Evolutionary conservation across 2,888 invertebrate species (phyloP).

Genomic region (Acleris laterana): DNA sequence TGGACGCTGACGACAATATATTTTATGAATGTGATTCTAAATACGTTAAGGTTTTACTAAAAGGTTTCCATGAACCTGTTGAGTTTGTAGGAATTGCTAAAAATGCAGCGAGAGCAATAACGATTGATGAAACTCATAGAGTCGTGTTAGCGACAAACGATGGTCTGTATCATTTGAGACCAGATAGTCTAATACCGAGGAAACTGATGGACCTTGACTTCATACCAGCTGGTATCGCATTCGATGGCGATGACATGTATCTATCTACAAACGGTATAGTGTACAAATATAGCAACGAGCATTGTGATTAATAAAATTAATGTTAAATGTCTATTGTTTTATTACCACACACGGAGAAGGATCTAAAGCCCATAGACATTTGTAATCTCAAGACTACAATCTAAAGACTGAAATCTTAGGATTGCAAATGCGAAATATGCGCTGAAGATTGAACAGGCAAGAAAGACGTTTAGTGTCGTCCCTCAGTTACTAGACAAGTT

Average conservation of each 20-base stretch:
- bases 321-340: slow-evolving; percentile 9
- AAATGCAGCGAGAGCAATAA: slow-evolving; percentile 68
- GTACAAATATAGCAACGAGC: slow-evolving; percentile 61
- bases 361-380: too few relatives aligned
- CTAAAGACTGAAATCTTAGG: too few relatives aligned
- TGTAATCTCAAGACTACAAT: too few relatives aligned
- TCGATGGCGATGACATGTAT: slow-evolving; percentile 59
- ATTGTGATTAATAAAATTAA: slow-evolving; percentile 43
- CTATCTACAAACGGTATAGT: slow-evolving; percentile 68
- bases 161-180: slow-evolving; percentile 67
- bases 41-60: slow-evolving; percentile 71
- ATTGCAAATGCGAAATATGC: too few relatives aligned
- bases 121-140: slow-evolving; percentile 55
- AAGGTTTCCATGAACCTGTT: slow-evolving; percentile 72
- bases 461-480: too few relatives aligned
- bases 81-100: slow-evolving; percentile 74
- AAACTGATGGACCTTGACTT: slow-evolving; percentile 74
- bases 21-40: slow-evolving; percentile 78
- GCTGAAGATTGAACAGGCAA: too few relatives aligned
- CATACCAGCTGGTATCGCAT: slow-evolving; percentile 66
- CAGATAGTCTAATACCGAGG: slow-evolving; percentile 68
- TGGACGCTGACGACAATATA: slow-evolving; percentile 67
- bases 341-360: background rate
- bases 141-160: slow-evolving; percentile 71
- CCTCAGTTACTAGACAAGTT: too few relatives aligned